Percentiles rank a stretch among this genome's conserved stretches.
Evolutionary conservation across 1,140 invertebrate species (phyloP).

Genomic region (Pemphigus obesinymphae): DNA sequence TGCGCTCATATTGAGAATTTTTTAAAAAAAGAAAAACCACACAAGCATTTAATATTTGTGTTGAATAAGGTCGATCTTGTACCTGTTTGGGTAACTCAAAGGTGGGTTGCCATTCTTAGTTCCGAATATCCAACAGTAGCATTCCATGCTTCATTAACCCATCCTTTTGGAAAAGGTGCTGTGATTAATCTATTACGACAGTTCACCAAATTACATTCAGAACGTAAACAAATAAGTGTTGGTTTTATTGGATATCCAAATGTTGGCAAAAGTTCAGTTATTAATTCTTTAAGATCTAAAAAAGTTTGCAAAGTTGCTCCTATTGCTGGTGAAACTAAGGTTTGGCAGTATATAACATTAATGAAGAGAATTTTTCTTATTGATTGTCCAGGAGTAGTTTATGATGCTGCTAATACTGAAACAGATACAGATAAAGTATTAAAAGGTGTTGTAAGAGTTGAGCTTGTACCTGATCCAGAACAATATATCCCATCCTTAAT

Average conservation of each 20-base stretch:
- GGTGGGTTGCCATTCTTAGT: slow-evolving; percentile 91
- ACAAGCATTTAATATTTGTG: slow-evolving; percentile 93
- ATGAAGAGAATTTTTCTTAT: slow-evolving; percentile 97
- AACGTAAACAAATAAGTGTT: slow-evolving; percentile 98
- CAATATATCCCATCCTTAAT: slow-evolving; percentile 88
- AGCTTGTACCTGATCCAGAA: slow-evolving; percentile 89
- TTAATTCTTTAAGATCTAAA: slow-evolving; percentile 91
- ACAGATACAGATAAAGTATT: slow-evolving; percentile 93
- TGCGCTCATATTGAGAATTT: slow-evolving; percentile 84
- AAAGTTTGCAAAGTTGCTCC: slow-evolving; percentile 98
- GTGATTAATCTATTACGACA: slow-evolving; percentile 94
- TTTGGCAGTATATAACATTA: slow-evolving; percentile 98
- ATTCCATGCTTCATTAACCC: slow-evolving; percentile 95
- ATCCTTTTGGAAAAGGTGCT: slow-evolving; percentile 96
- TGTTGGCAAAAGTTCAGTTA: slow-evolving; percentile 97
- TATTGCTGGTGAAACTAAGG: slow-evolving; percentile 98
- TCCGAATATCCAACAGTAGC: slow-evolving; percentile 95
- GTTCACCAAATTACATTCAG: slow-evolving; percentile 90
- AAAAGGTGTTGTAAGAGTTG: slow-evolving; percentile 92
- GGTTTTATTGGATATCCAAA: slow-evolving; percentile 99
- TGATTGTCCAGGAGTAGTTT: slow-evolving; percentile 98
- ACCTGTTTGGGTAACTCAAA: slow-evolving; percentile 94
- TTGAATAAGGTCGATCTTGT: slow-evolving; percentile 94
- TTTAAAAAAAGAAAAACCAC: slow-evolving; percentile 75
- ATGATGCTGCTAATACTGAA: slow-evolving; percentile 86